Conservation (phyloP, 2,797 vertebrate genomes). For the Lerista edwardsae region DNA sequence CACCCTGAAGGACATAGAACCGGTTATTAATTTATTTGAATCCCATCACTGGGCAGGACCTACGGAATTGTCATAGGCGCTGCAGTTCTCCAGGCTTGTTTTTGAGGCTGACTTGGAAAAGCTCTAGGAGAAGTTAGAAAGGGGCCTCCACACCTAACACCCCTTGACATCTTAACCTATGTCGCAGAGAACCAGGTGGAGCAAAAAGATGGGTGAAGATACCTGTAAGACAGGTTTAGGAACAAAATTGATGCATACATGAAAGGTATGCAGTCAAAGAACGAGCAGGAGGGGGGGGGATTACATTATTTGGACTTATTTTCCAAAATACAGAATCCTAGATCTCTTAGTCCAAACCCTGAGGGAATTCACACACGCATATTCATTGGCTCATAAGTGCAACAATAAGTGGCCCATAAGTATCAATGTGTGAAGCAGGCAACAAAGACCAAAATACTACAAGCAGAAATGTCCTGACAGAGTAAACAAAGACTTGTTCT, state of each 20-base stretch:
- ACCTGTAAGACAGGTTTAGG: too few relatives aligned
- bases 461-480: background rate
- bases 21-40: too few relatives aligned
- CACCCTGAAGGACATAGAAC: too few relatives aligned
- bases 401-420: too few relatives aligned
- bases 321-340: background rate
- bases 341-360: background rate
- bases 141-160: too few relatives aligned
- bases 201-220: too few relatives aligned
- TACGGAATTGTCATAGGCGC: background rate
- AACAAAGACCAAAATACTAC: background rate
- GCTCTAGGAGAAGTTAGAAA: background rate
- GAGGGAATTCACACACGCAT: too few relatives aligned
- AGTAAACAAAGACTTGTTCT: background rate
- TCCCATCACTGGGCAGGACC: too few relatives aligned
- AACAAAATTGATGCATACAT: too few relatives aligned
- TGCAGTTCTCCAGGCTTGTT: too few relatives aligned
- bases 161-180: too few relatives aligned
- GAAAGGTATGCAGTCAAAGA: background rate
- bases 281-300: background rate
- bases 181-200: too few relatives aligned
- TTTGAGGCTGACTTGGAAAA: background rate
- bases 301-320: background rate
- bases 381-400: background rate
- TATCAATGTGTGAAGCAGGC: background rate